These are phyloP conservation scores for Mareca penelope DNA, from an alignment of 2,797 vertebrate genomes.

Conservation along the genomic window DNA sequence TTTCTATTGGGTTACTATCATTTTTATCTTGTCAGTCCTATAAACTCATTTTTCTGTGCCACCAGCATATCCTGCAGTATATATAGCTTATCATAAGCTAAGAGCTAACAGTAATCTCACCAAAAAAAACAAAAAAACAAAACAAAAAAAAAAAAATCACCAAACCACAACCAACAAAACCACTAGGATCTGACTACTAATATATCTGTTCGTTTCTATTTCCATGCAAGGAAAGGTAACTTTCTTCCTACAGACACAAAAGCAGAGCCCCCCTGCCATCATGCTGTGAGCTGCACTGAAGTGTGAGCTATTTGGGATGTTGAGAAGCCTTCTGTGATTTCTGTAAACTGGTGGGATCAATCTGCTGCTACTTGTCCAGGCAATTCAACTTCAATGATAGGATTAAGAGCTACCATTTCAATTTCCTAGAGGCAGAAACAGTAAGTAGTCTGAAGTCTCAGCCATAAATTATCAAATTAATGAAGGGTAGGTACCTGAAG, in stretches of 20 bases:
- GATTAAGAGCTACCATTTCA: slow-evolving; percentile 35
- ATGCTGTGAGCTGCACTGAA: not conserved
- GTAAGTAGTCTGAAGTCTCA: not conserved
- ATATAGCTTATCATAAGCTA: not conserved
- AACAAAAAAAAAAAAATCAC: not conserved
- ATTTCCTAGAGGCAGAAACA: not conserved
- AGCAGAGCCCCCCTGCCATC: not conserved
- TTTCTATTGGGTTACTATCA: not conserved
- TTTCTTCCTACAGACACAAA: not conserved
- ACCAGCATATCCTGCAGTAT: not conserved
- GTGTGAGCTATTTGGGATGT: not conserved
- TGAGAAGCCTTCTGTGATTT: slow-evolving; percentile 49
- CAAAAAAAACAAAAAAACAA: not conserved
- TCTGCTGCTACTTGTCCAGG: slow-evolving; percentile 58
- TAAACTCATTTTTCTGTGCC: not conserved
- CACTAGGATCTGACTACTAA: not conserved
- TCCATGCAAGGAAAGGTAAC: not conserved
- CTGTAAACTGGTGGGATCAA: slow-evolving; percentile 51
- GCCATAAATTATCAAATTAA: not conserved
- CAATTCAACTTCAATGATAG: slow-evolving; percentile 52
- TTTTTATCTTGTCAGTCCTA: not conserved
- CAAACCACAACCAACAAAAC: not conserved
- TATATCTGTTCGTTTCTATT: not conserved
- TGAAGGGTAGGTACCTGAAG: not conserved
- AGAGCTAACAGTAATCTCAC: not conserved